Base-by-base conservation (phyloP, 2,113 vertebrate species). In the Nerophis lumbriciformis region DNA sequence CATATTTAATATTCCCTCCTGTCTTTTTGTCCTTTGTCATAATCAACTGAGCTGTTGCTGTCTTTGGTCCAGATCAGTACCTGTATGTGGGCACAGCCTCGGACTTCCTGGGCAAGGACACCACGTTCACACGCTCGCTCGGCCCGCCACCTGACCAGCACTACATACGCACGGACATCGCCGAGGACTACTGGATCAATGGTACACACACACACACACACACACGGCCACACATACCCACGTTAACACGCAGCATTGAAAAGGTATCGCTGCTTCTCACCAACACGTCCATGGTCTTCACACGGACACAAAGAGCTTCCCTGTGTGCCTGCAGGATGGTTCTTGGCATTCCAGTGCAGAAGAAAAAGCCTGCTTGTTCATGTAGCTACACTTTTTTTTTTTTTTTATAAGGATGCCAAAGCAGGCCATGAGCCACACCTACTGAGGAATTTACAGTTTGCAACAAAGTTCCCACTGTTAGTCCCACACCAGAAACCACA, bases 91-190 rank as follows among this genome's bases (percentile, higher is more conserved):
- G 97, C 78, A 97, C 96, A 10, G 94, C 94, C 12, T 98, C 94
- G 37, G 95, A 98, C 89, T 99, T 98, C 84, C 92, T 98, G 83
- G 96, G 97, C 75, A 98, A 98, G 81, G 97, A 98, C 68, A 93
- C 94, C 0, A 92, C 93, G 3, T 94, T 99, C 81, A 95, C 94
- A 13, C 94, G 97, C 63, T 98, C 97, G 52, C 90, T 99, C 2
- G 97, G 96, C 57, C 92, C 94, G 59, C 88, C 92, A 65, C 92
- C 93, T 3, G 93, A 95, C 82, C 94, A 95, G 78, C 92, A 96
- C 86, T 98, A 93, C 90, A 94, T 99, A 81, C 93, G 95, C 81
- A 99, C 95, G 9, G 97, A 99, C 81, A 94, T 96, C 79, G 95
- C 96, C 4, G 96, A 98, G 52, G 93, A 99, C 85, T 94, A 97